Evolutionary conservation across 2,888 invertebrate species (phyloP), one percentile per base, ranked within the genome.

Genomic region (Agrochola litura): DNA sequence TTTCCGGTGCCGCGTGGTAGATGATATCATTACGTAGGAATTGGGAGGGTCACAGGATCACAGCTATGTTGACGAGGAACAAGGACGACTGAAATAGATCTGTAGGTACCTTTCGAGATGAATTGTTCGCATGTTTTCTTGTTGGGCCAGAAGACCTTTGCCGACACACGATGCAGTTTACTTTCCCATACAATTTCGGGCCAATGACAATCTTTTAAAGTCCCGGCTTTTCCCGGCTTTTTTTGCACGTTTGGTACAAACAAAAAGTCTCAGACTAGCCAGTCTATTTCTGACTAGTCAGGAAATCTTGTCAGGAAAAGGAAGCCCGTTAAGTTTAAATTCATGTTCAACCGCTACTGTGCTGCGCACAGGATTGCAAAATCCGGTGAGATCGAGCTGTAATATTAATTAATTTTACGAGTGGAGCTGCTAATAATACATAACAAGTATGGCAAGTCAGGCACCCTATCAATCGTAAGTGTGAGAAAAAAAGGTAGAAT

Each of bases 1-100:
- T 90, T 87, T 90, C 91, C 90, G 88, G 89, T 88, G 85, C 84
- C 88, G 82, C 85, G 77, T 82, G 71, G 82, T 84, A 83, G 83
- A 91, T 91, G 91, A 91, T 86, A 90, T 91, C 91, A 91, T 86
- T 88, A 76, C 85, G 75, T 80, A 76, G 88, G 90, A 88, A 89
- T 90, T 83, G 81, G 79, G 81, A 77, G 84, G 85, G 81, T 84
- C 86, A 87, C 77, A 83, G 81, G 81, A 81, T 81, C 81, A 77
- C 70, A 74, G 73, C 56, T 76, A 63, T 79, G 75, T 75, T 82
- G 86, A 81, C 76, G 73, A 73, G 66, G 66, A 85, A 70, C 82
- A 82, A 86, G 83, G 85, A 82, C 80, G 63, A 76, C 85, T 86
- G 82, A 86, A 86, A 76, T 74, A 69, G 67, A 83, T 85, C 73